These are phyloP conservation scores for Drosophila nasuta DNA, from an alignment of 1,140 invertebrate genomes.

Conservation along the genomic window DNA sequence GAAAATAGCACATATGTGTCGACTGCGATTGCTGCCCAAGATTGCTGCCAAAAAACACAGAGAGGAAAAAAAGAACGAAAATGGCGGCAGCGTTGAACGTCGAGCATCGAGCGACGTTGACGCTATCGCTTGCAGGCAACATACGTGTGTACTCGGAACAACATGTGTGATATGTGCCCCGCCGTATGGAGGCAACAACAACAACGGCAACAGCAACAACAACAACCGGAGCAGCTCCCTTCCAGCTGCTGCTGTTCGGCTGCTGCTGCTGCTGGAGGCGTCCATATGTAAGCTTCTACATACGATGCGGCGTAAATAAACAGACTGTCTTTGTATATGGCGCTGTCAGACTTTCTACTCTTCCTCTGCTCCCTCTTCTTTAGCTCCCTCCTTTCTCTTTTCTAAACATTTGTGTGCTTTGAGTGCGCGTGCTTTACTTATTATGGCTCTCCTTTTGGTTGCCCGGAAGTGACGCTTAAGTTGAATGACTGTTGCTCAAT, in stretches of 20 bases:
- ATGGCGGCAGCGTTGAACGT: constrained; percentile 51
- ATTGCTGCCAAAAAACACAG: constrained; percentile 45
- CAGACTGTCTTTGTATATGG: constrained; percentile 72
- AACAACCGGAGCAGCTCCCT: constrained; percentile 2
- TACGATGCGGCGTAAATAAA: constrained; percentile 84
- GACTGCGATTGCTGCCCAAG: constrained; percentile 75
- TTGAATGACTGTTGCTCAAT: constrained; percentile 57
- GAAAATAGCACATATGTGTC: constrained; percentile 77
- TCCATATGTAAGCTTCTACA: constrained; percentile 81
- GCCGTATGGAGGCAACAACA: constrained; percentile 79
- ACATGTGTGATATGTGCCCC: constrained; percentile 84
- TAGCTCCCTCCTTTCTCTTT: constrained; percentile 13
- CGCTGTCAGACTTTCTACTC: constrained; percentile 18
- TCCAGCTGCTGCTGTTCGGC: background rate
- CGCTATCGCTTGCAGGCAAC: constrained; percentile 84
- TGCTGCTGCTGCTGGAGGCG: constrained; percentile 56
- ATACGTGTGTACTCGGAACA: constrained; percentile 84
- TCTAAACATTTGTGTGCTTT: constrained; percentile 58
- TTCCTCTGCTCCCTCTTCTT: background rate
- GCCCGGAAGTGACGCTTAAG: constrained; percentile 66
- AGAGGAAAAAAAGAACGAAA: background rate
- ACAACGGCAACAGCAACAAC: constrained; percentile 18
- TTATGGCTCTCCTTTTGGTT: constrained; percentile 11
- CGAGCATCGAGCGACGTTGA: constrained; percentile 68
- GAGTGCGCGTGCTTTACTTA: constrained; percentile 42